Evolutionary conservation across 1,140 invertebrate species (phyloP).

Genomic region (Nylanderia fulva): DNA sequence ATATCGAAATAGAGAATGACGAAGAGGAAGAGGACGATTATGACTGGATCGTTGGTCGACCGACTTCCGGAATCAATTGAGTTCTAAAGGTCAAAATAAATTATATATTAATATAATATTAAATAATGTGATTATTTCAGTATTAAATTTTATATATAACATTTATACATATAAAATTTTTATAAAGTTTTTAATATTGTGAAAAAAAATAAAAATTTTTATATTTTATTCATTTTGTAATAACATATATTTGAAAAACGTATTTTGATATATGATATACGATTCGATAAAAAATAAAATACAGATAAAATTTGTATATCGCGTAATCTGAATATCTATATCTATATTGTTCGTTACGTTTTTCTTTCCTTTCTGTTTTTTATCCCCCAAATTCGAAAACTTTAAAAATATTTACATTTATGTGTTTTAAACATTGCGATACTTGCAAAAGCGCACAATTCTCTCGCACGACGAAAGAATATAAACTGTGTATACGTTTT

Average conservation of each 20-base stretch:
- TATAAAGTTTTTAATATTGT: too few species aligned
- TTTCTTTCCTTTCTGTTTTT: background rate
- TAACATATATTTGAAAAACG: conserved; percentile 7
- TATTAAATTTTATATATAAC: too few species aligned
- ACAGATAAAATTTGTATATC: background rate
- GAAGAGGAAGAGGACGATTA: conserved; percentile 24
- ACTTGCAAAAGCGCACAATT: background rate
- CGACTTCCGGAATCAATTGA: background rate
- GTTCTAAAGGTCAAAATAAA: conserved; percentile 4
- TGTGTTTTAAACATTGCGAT: background rate
- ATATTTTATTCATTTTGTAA: background rate
- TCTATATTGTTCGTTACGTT: background rate
- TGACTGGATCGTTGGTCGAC: background rate
- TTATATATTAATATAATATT: background rate
- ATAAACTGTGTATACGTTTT: conserved; percentile 4
- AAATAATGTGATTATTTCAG: too few species aligned
- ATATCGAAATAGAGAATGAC: background rate
- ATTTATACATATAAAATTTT: background rate
- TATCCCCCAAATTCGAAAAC: background rate
- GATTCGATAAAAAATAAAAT: background rate
- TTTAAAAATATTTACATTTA: background rate
- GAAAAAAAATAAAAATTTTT: background rate
- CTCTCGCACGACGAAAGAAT: background rate
- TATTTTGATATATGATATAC: too few species aligned
- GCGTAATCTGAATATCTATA: background rate